Evolutionary conservation across 2,888 invertebrate species (phyloP).

Genomic region (Agrilus cyanescens): DNA sequence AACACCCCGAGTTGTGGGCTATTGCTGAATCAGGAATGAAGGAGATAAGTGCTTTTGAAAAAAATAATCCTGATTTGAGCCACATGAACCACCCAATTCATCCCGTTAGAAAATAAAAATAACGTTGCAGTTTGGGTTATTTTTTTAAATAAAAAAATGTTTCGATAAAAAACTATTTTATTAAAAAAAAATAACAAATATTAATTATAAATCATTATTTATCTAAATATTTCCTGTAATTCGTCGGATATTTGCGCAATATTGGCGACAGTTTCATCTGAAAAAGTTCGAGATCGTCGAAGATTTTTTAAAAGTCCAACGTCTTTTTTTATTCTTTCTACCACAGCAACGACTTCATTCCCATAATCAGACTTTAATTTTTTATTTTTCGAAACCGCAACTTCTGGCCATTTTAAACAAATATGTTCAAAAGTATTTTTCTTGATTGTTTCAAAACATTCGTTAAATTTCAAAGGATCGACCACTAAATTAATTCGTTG

Average conservation of each 20-base stretch:
- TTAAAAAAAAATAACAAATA: not conserved
- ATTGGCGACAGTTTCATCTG: slow-evolving; percentile 1
- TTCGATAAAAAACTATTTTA: not conserved
- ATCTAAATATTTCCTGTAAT: not conserved
- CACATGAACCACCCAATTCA: slow-evolving; percentile 63
- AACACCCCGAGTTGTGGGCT: slow-evolving; percentile 57
- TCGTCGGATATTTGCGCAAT: not conserved
- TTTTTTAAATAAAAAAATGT: not conserved
- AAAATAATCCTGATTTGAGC: slow-evolving; percentile 61
- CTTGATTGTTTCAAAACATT: too few relatives aligned
- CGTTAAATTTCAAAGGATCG: too few relatives aligned
- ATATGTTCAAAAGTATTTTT: too few relatives aligned
- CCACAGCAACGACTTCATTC: too few relatives aligned
- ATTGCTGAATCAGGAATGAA: slow-evolving; percentile 57
- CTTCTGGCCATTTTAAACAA: too few relatives aligned
- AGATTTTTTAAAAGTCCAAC: too few relatives aligned
- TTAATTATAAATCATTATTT: not conserved
- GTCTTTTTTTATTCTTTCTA: too few relatives aligned
- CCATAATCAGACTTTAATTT: too few relatives aligned
- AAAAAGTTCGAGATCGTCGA: too few relatives aligned
- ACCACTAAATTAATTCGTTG: too few relatives aligned
- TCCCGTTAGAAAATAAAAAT: slow-evolving; percentile 44
- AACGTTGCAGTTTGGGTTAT: not conserved
- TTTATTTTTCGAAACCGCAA: too few relatives aligned
- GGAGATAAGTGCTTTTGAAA: slow-evolving; percentile 53